Evolutionary conservation across 1,140 invertebrate genomes (phyloP), one percentile per base, ranked within the genome.

Genomic region (Macrostomum lignano): DNA sequence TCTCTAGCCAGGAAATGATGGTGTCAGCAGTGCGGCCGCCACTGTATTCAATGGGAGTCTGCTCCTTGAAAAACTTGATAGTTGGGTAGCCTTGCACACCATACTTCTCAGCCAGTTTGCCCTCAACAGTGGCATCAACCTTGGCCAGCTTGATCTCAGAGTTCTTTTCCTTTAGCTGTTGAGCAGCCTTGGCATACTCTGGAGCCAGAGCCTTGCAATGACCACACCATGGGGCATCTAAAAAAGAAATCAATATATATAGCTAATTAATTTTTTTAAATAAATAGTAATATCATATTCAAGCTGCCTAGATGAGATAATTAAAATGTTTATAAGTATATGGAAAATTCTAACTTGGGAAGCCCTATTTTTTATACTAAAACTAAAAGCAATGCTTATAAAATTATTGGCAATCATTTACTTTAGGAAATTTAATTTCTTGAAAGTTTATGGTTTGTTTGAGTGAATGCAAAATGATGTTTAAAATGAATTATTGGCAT

Each of bases 211-310:
- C 72, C 60, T 96, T 96, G 64, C 91, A 98, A 53, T 96, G 88
- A 41, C 84, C 84, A 58, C 91, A 98, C 88, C 88, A 98, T 52
- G 88, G 88, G 35, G 88, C 88, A 70, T 94, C 82, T 91, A 49
- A 17, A 51, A 93, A 81, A 3, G 94, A 76, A 28, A 96, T 48
- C 77, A 9, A 24, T 24, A 24, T n/a, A n/a, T n/a, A n/a, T n/a
- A n/a, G n/a, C n/a, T n/a, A n/a, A n/a, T n/a, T n/a, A n/a, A n/a
- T n/a, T n/a, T n/a, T n/a, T n/a, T n/a, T n/a, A n/a, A n/a, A n/a
- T n/a, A n/a, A n/a, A n/a, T n/a, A n/a, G n/a, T n/a, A n/a, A n/a
- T n/a, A n/a, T n/a, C n/a, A n/a, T n/a, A n/a, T n/a, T n/a, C n/a
- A n/a, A n/a, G n/a, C n/a, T n/a, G n/a, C n/a, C n/a, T n/a, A n/a